These are phyloP conservation scores for Andrena trimmerana DNA, from an alignment of 2,888 invertebrate genomes.

Conservation along the genomic window DNA sequence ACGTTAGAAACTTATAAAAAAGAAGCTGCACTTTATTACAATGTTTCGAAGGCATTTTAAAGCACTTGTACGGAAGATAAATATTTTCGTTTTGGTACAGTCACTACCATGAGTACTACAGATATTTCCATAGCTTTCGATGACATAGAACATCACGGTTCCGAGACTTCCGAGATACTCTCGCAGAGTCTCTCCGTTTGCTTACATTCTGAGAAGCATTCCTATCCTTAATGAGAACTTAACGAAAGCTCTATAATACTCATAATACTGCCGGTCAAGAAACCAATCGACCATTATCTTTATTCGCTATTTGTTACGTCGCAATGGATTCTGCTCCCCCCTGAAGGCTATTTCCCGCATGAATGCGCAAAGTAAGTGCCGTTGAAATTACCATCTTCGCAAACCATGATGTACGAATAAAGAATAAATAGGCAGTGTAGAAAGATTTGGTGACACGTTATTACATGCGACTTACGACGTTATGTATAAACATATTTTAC, in stretches of 20 bases:
- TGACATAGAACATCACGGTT: slow-evolving; percentile 1
- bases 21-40: slow-evolving; percentile 33
- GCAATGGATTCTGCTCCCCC: slow-evolving; percentile 31
- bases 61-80: slow-evolving; percentile 67
- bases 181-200: slow-evolving; percentile 4
- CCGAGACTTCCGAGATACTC: neutral
- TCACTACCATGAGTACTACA: slow-evolving; percentile 62
- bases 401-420: slow-evolving; percentile 50
- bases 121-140: slow-evolving; percentile 45
- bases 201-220: slow-evolving; percentile 15
- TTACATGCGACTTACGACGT: slow-evolving; percentile 55
- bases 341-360: neutral
- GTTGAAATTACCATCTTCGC: slow-evolving; percentile 45
- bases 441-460: slow-evolving; percentile 54
- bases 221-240: slow-evolving; percentile 14
- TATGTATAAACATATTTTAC: slow-evolving; percentile 56
- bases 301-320: slow-evolving; percentile 59
- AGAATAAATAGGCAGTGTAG: slow-evolving; percentile 73
- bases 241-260: slow-evolving; percentile 62
- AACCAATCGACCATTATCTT: slow-evolving; percentile 50
- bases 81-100: slow-evolving; percentile 51
- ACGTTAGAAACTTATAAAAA: slow-evolving; percentile 29
- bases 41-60: slow-evolving; percentile 35
- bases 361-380: slow-evolving; percentile 47
- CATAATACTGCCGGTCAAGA: slow-evolving; percentile 60